Conservation (phyloP, 2,113 vertebrate genomes). For the Eidolon helvum region DNA sequence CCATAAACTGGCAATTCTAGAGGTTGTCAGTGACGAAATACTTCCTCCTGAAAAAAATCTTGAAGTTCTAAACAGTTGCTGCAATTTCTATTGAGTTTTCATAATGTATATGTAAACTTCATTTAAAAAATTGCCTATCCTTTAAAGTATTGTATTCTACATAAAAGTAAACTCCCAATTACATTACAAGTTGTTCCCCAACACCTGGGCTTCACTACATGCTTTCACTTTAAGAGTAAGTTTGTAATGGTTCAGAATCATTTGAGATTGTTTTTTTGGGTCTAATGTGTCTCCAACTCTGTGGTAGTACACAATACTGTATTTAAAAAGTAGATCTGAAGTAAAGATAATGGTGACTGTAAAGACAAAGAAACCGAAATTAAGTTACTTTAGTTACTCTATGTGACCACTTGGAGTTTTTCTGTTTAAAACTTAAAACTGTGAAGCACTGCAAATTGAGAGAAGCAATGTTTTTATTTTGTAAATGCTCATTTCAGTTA, state of each 20-base stretch:
- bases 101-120: not conserved
- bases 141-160: not conserved
- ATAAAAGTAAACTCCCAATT: not conserved
- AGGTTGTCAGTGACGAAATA: constrained; percentile 5
- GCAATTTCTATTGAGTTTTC: not conserved
- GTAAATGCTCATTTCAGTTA: not conserved
- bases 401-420: not conserved
- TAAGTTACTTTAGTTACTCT: not conserved
- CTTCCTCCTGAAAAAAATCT: not conserved
- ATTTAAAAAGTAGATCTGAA: not conserved
- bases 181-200: not conserved
- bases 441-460: not conserved
- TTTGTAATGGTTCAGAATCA: not conserved
- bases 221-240: not conserved
- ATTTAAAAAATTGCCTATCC: not conserved
- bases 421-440: not conserved
- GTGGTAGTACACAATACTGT: not conserved
- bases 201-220: not conserved
- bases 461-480: not conserved
- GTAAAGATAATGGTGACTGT: not conserved
- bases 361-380: not conserved
- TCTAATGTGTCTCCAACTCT: not conserved
- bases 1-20: not conserved
- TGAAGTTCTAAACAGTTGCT: not conserved
- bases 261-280: not conserved